Base-by-base conservation (phyloP, 1,140 invertebrate species). In the Cataglyphis hispanica region DNA sequence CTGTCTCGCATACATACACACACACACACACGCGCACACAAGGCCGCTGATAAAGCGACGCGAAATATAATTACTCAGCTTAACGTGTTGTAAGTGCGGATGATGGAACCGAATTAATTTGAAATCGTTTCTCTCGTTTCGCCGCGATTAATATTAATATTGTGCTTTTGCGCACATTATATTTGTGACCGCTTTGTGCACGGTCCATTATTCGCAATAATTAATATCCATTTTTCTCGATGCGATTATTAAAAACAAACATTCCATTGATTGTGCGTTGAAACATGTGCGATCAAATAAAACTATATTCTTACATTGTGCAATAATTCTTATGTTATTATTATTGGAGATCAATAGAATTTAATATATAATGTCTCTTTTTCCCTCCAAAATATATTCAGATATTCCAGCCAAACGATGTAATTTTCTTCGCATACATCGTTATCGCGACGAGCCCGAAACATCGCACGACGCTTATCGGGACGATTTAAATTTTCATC, bases 401-500 rank as follows among this genome's bases (percentile, higher is more conserved):
- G 34, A 72, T 43, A 60, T 83, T 69, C 22, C 13, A 60, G 37
- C 4, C 1, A 40, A 40, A 25, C 8, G 66, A 69, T 25, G 66
- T 13, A 60, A 34, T 46, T 72, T 72, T 60, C 46, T 50, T 16
- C 64, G 19, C 19, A 16, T 16, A 43, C 1, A 25, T 58, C 50
- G 27, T 72, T 72, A 72, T 60, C 66, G 61, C 61, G 69, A 56
- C 19, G 72, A 25, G 58, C 53, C 46, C 2, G 13, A 0, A n/a
- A 40, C 25, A 27, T 11, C 60, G 34, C 67, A 27, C 31, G 61
- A 43, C 34, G 84, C 86, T 87, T 85, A 74, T 78, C 60, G 19
- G 22, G 8, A 27, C 50, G 64, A 75, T 89, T 89, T 67, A 78
- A 88, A 89, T 56, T 86, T 89, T 67, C 34, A 74, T 86, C 22